A percentile compares a stretch with the other conserved stretches of the same genome.
phyloP scores from a whole-genome alignment of 1,140 invertebrate species.

The Phymorhynchus buccinoides region DNA sequence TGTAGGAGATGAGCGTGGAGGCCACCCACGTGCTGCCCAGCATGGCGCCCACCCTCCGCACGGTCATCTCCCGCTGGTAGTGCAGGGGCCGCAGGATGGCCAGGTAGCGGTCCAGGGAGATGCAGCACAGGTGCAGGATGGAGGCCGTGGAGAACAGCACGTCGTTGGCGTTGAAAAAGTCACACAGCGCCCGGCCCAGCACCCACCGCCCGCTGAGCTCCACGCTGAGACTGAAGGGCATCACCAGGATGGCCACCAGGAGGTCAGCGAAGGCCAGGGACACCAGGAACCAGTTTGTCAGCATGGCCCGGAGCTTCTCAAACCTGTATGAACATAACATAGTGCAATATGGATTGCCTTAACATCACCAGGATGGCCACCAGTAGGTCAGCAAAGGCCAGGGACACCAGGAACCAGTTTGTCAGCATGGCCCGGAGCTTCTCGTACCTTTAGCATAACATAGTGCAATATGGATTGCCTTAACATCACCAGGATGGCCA shows the following conservation, averaged over 20 bases:
- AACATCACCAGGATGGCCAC: constrained; percentile 76
- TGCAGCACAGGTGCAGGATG: constrained; percentile 94
- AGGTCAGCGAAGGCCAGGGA: constrained; percentile 91
- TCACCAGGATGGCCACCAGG: constrained; percentile 86
- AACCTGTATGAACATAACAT: too few species aligned
- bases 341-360: too few species aligned
- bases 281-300: constrained; percentile 96
- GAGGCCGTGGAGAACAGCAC: constrained; percentile 96
- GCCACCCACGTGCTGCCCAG: constrained; percentile 69
- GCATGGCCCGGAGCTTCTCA: constrained; percentile 84
- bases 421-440: constrained; percentile 63
- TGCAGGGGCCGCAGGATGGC: constrained; percentile 73
- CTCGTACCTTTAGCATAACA: too few species aligned
- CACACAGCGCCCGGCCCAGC: constrained; percentile 90
- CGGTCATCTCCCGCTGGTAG: constrained; percentile 71
- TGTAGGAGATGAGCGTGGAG: constrained; percentile 73
- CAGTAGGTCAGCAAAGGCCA: constrained; percentile 82
- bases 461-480: too few species aligned
- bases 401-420: constrained; percentile 83
- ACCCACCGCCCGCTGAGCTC: constrained; percentile 82
- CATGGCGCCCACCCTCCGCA: constrained; percentile 66
- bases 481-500: too few species aligned
- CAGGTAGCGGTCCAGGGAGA: constrained; percentile 87
- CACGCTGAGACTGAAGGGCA: constrained; percentile 90
- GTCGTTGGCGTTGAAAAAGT: constrained; percentile 95